Evolutionary conservation across 2,797 vertebrate species (phyloP).

Genomic region (Mallotus villosus): DNA sequence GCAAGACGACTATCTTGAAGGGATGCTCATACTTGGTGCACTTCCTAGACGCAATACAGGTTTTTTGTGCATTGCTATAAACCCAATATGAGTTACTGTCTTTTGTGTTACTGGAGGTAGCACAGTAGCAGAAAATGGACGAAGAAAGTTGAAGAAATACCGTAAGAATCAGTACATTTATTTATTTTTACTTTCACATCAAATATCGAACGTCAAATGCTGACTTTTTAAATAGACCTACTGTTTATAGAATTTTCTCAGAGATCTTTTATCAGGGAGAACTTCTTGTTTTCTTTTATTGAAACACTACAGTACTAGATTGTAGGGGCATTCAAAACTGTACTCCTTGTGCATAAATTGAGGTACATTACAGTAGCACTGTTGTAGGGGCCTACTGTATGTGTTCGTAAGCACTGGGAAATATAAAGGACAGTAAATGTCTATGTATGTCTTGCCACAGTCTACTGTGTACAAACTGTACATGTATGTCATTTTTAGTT

Average conservation of each 20-base stretch:
- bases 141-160: constrained; percentile 21
- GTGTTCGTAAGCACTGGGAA: constrained; percentile 15
- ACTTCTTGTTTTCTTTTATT: constrained; percentile 15
- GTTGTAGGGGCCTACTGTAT: background rate
- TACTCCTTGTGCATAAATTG: background rate
- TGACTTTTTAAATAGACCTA: background rate
- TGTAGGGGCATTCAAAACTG: background rate
- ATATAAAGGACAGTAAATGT: constrained; percentile 34
- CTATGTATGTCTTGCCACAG: too few relatives aligned
- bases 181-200: constrained; percentile 29
- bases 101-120: background rate
- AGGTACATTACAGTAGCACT: background rate
- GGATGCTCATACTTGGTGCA: constrained; percentile 1
- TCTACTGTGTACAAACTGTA: constrained; percentile 22
- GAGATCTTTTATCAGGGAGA: background rate
- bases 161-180: constrained; percentile 24
- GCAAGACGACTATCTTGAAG: constrained; percentile 15
- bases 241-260: constrained; percentile 1
- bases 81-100: background rate
- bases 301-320: background rate
- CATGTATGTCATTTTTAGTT: constrained; percentile 2
- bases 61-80: background rate
- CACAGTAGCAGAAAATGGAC: background rate
- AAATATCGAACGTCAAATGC: constrained; percentile 8
- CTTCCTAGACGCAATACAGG: background rate